These are phyloP conservation scores for Orthosia cruda DNA, from an alignment of 2,888 invertebrate species.

Conservation along the genomic window DNA sequence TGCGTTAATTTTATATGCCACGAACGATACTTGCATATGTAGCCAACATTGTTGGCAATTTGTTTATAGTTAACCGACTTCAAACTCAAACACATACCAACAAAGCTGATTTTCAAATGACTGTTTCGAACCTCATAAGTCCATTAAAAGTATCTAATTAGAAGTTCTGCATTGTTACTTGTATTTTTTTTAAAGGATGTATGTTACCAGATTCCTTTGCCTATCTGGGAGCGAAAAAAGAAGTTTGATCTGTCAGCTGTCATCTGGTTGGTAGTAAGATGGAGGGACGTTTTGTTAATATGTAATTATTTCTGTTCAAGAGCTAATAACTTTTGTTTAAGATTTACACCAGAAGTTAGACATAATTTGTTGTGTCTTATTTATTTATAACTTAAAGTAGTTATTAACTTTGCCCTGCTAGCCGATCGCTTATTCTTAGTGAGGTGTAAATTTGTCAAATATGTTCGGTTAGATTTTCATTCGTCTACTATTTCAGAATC, in stretches of 20 bases:
- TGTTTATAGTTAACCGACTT: conserved; percentile 34
- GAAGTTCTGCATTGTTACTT: conserved; percentile 47
- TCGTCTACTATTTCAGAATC: no score
- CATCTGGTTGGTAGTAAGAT: conserved; percentile 43
- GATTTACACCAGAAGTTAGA: background rate
- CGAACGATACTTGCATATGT: conserved; percentile 66
- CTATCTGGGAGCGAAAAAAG: conserved; percentile 42
- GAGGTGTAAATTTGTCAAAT: background rate
- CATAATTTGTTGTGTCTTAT: background rate
- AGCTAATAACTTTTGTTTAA: no score
- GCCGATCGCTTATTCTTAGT: background rate
- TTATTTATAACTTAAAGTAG: background rate
- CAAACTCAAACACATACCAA: background rate
- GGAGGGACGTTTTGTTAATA: conserved; percentile 45
- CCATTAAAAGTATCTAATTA: conserved; percentile 39
- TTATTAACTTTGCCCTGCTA: background rate
- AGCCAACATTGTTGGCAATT: conserved; percentile 52
- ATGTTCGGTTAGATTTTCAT: background rate
- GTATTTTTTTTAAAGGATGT: conserved; percentile 44
- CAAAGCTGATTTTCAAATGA: conserved; percentile 39
- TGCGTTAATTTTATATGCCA: conserved; percentile 71
- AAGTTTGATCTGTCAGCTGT: conserved; percentile 56
- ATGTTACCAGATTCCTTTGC: conserved; percentile 50
- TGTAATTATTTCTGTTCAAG: conserved; percentile 43
- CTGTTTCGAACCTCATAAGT: background rate